These are phyloP conservation scores for Anarsia innoxiella DNA, from an alignment of 2,888 invertebrate genomes.

Conservation along the genomic window DNA sequence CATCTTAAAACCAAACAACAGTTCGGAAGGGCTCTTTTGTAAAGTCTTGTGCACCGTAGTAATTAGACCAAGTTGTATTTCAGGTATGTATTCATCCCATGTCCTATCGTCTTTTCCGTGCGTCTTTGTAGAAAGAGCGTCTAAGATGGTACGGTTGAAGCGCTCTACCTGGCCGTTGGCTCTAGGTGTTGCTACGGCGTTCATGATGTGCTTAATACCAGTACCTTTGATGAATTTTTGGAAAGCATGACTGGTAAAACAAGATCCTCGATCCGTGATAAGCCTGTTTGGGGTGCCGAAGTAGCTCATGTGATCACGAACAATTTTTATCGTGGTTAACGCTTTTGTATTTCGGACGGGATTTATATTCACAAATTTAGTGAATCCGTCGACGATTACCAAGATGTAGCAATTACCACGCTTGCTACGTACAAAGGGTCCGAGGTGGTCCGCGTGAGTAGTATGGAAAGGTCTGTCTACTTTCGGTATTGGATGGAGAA, in stretches of 20 bases:
- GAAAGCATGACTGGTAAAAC: constrained; percentile 37
- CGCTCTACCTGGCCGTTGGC: constrained; percentile 30
- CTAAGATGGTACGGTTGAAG: no score
- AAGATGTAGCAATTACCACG: background rate
- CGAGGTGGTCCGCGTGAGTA: constrained; percentile 3
- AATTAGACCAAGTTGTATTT: no score
- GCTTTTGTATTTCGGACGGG: background rate
- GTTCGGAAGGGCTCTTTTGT: background rate
- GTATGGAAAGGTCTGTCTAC: constrained; percentile 1
- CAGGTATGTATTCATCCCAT: no score
- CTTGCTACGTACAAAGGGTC: constrained; percentile 3
- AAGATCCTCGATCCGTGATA: constrained; percentile 21
- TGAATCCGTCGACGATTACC: constrained; percentile 1
- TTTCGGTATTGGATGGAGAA: background rate
- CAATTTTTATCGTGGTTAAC: background rate
- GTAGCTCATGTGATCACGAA: background rate
- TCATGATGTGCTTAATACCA: constrained; percentile 21
- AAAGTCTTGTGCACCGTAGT: no score
- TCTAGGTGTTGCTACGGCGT: no score
- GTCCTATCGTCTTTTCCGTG: no score
- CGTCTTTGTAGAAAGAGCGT: no score
- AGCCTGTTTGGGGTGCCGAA: background rate
- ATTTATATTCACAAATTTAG: background rate
- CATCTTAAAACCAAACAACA: background rate
- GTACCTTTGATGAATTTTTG: constrained; percentile 26